These are phyloP conservation scores for Gymnobelideus leadbeateri DNA, from an alignment of 2,113 vertebrate genomes.

Conservation along the genomic window DNA sequence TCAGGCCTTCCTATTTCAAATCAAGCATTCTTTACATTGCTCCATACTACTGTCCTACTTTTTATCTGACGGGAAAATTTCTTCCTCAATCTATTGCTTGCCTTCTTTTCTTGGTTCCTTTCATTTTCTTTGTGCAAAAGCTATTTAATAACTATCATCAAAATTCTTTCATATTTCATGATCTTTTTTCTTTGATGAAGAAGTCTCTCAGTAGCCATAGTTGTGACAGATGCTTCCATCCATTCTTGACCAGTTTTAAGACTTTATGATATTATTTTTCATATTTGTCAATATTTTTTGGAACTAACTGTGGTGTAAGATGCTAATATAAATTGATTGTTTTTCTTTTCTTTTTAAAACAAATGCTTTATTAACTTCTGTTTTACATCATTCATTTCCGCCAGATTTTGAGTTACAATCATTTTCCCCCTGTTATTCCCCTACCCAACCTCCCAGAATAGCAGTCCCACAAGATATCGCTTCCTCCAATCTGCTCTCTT, in stretches of 20 bases:
- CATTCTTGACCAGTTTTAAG: neutral
- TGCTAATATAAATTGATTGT: neutral
- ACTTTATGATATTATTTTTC: neutral
- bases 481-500: too few species aligned
- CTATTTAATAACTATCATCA: neutral
- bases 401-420: too few species aligned
- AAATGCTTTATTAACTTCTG: too few species aligned
- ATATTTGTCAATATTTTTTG: neutral
- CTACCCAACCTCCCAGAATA: too few species aligned
- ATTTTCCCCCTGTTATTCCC: too few species aligned
- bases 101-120: neutral
- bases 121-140: neutral
- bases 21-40: neutral
- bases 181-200: neutral
- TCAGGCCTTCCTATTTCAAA: neutral
- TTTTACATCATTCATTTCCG: too few species aligned
- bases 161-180: neutral
- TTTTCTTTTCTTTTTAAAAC: too few species aligned
- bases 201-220: neutral
- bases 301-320: neutral
- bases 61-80: neutral
- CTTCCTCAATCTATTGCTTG: neutral
- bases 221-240: neutral
- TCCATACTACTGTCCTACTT: neutral
- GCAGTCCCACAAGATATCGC: too few species aligned